These are phyloP conservation scores for Nephrotoma flavescens DNA, from an alignment of 2,888 invertebrate species.

Conservation along the genomic window DNA sequence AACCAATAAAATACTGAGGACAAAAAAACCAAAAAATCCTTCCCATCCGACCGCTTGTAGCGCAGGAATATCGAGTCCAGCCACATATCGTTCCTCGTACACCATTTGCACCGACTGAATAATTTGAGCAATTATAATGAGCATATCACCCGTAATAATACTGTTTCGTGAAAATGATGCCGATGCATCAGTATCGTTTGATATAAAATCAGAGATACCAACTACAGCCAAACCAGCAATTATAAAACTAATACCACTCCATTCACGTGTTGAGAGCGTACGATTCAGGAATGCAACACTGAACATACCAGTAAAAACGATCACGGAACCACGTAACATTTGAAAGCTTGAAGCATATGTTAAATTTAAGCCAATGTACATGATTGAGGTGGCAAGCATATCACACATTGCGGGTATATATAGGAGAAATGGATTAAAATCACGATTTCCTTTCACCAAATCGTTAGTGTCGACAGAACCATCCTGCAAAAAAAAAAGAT, in stretches of 20 bases:
- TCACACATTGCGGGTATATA: constrained; percentile 81
- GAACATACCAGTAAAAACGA: constrained; percentile 77
- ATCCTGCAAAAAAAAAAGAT: constrained; percentile 20
- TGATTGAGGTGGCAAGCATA: constrained; percentile 72
- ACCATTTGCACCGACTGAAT: constrained; percentile 86
- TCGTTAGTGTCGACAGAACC: constrained; percentile 38
- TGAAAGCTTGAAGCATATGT: constrained; percentile 92
- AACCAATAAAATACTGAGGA: constrained; percentile 46
- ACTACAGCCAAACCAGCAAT: constrained; percentile 57
- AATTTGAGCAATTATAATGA: constrained; percentile 62
- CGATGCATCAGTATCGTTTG: constrained; percentile 22
- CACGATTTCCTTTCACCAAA: constrained; percentile 54
- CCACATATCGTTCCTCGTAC: constrained; percentile 82
- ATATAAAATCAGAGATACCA: constrained; percentile 53
- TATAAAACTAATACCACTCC: constrained; percentile 61
- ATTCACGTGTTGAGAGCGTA: constrained; percentile 47
- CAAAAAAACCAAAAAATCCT: constrained; percentile 60
- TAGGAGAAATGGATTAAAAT: constrained; percentile 67
- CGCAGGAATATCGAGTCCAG: constrained; percentile 71
- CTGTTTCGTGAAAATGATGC: constrained; percentile 45
- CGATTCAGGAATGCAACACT: constrained; percentile 68
- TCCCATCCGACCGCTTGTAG: constrained; percentile 91
- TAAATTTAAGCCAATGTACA: constrained; percentile 82
- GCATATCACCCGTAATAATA: constrained; percentile 65
- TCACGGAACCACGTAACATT: constrained; percentile 82